These are phyloP conservation scores for Papilio demoleus DNA, from an alignment of 2,888 invertebrate genomes.

Conservation along the genomic window DNA sequence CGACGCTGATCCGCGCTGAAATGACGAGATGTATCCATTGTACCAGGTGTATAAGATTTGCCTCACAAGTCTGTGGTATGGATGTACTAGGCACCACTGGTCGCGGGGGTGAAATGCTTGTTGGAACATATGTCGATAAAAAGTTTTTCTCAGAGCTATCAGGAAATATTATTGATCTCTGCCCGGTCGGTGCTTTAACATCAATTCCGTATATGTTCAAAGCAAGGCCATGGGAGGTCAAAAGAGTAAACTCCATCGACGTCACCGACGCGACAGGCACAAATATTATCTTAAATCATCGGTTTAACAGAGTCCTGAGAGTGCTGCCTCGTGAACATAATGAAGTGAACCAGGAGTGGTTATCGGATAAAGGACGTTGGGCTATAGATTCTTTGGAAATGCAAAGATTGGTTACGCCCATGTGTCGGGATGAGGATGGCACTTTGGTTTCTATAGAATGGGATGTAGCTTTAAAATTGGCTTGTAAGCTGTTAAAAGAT, in stretches of 20 bases:
- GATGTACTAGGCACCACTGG: conserved; percentile 97
- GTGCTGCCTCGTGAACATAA: conserved; percentile 72
- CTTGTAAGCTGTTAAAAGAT: conserved; percentile 84
- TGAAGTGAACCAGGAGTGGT: conserved; percentile 96
- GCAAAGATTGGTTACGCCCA: conserved; percentile 96
- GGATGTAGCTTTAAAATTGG: conserved; percentile 93
- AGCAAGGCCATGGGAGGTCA: conserved; percentile 98
- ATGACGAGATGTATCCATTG: conserved; percentile 99
- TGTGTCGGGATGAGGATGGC: conserved; percentile 89
- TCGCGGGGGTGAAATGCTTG: conserved; percentile 97
- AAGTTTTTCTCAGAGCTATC: conserved; percentile 98
- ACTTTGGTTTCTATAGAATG: conserved; percentile 93
- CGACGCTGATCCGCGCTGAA: conserved; percentile 97
- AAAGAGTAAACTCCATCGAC: conserved; percentile 85
- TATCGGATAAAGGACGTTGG: conserved; percentile 98
- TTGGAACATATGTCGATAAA: conserved; percentile 99
- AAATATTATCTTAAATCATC: conserved; percentile 67
- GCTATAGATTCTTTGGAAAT: conserved; percentile 98
- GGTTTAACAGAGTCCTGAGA: conserved; percentile 67
- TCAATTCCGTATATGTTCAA: conserved; percentile 98
- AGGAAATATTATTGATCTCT: conserved; percentile 99
- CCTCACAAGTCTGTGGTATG: conserved; percentile 98
- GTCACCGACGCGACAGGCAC: conserved; percentile 77
- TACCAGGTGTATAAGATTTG: conserved; percentile 98
- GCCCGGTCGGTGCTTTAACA: conserved; percentile 99